Base-by-base conservation (phyloP, 2,888 invertebrate genomes). In the Ecliptopera silaceata region DNA sequence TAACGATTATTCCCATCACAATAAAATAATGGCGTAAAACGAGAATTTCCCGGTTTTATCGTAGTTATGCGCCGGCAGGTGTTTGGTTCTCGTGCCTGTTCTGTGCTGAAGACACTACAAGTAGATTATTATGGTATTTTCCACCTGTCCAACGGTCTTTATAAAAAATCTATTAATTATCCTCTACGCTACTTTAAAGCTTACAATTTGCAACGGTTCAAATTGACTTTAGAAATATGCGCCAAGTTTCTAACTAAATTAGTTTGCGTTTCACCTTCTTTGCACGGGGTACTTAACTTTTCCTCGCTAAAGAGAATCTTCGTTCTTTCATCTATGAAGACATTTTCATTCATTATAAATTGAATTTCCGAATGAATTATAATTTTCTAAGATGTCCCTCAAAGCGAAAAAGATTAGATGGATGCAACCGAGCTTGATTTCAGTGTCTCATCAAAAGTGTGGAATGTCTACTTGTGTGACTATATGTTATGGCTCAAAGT, bases 61-160 rank as follows among this genome's bases (percentile, higher is more conserved):
- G 26, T 26, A 26, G 75, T 70, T 68, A 77, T 77, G 72, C 61
- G 65, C 64, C 46, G 73, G 71, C 89, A 89, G 88, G 86, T 90
- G 89, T 70, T 55, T 57, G 72, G 75, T 80, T 88, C 88, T 77
- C 88, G 88, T 85, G 64, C 18, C 32, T 54, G 46, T 59, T 46
- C 49, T 42, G 46, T 59, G 39, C 49, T 45, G 50, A 56, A 51
- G 49, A 55, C 53, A 51, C 62, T 51, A 68, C 69, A 71, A 75
- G 73, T 72, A 64, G 73, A 75, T 80, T 83, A 84, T 79, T 82
- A 77, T 80, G 77, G 79, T 82, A 82, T 81, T 80, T 67, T 74
- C 72, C 83, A 84, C 80, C 84, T 84, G 85, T 64, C 68, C 70
- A 71, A 70, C 72, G 66, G 70, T 68, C 66, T 65, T 70, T 61